phyloP scores from a whole-genome alignment of 2,888 invertebrate species.

The Polyploca ridens region DNA sequence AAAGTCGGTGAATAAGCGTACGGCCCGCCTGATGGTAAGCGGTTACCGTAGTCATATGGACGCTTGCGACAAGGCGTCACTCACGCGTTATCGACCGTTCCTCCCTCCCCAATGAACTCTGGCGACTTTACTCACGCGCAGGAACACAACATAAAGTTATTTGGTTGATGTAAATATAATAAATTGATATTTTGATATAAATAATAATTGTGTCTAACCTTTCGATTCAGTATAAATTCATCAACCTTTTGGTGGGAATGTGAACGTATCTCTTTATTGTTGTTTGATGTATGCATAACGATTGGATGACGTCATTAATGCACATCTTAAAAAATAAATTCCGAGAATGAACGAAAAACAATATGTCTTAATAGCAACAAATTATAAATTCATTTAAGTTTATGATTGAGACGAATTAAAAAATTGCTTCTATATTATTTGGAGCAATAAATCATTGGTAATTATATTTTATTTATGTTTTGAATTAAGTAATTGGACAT shows the following conservation, averaged over 20 bases:
- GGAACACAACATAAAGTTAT: too few species aligned
- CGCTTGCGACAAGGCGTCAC: too few species aligned
- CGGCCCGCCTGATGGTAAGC: too few species aligned
- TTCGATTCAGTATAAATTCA: background rate
- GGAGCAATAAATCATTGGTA: background rate
- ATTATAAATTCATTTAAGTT: background rate
- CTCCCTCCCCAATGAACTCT: too few species aligned
- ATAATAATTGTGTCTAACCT: background rate
- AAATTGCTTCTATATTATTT: background rate
- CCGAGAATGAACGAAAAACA: background rate
- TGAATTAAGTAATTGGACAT: background rate
- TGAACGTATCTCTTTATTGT: background rate
- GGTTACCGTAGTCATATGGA: too few species aligned
- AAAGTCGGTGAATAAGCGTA: too few species aligned
- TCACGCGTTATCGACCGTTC: too few species aligned
- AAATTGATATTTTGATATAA: too few species aligned
- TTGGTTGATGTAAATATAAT: too few species aligned
- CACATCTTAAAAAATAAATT: background rate
- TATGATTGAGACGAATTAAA: background rate
- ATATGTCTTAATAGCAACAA: background rate
- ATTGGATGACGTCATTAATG: background rate
- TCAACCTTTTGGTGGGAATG: background rate
- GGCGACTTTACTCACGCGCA: too few species aligned
- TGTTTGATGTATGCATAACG: conserved; percentile 6
- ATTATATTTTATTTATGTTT: background rate